Conservation (phyloP, 2,888 invertebrate species). For the Ophioninae sp. region DNA sequence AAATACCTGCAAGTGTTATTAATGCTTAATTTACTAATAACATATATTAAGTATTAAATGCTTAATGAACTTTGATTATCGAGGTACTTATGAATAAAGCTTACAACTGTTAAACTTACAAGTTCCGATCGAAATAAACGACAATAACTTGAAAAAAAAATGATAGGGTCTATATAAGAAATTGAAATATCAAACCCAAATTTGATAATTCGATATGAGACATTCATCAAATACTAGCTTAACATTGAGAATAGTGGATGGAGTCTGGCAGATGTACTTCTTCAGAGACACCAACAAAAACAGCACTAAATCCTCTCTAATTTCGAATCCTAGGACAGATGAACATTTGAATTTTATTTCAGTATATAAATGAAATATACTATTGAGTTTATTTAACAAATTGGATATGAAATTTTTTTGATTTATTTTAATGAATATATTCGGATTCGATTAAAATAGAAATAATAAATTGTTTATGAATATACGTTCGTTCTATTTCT, state of each 20-base stretch:
- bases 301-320: not conserved
- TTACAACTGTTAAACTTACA: not conserved
- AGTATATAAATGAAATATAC: no score
- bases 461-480: not conserved
- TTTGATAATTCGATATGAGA: no score
- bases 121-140: not conserved
- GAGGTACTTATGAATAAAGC: no score
- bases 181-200: not conserved
- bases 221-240: no score
- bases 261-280: not conserved
- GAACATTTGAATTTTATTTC: no score
- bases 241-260: not conserved
- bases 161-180: not conserved
- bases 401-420: no score
- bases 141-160: not conserved
- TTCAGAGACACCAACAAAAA: not conserved
- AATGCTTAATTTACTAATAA: not conserved
- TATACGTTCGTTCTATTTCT: no score
- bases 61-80: not conserved
- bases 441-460: not conserved
- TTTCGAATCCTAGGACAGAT: not conserved
- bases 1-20: no score
- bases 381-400: no score
- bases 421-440: no score
- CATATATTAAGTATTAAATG: no score